These are phyloP conservation scores for Notamacropus eugenii DNA, from an alignment of 2,797 vertebrate genomes.

Conservation along the genomic window DNA sequence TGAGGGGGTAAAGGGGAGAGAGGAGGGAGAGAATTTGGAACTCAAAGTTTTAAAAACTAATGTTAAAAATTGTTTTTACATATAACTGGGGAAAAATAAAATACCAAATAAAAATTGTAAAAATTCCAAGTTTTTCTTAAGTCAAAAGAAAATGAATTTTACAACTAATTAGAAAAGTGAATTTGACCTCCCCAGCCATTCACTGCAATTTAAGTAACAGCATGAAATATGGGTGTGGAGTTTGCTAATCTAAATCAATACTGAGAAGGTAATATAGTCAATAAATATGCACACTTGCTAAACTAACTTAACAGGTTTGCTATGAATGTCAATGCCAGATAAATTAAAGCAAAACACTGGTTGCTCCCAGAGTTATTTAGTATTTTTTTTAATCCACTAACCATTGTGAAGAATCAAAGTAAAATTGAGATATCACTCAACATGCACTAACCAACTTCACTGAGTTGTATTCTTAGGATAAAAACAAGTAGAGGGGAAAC, in stretches of 20 bases:
- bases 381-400: background rate
- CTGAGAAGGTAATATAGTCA: constrained; percentile 29
- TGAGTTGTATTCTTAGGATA: constrained; percentile 14
- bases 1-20: too few relatives aligned
- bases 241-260: constrained; percentile 20
- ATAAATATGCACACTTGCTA: constrained; percentile 57
- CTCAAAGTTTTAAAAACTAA: too few relatives aligned
- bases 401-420: constrained; percentile 27
- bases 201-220: constrained; percentile 49
- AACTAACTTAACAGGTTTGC: constrained; percentile 50
- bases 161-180: constrained; percentile 43
- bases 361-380: background rate
- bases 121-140: constrained; percentile 2
- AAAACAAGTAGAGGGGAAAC: constrained; percentile 33
- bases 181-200: constrained; percentile 25
- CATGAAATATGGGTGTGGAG: constrained; percentile 55
- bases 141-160: constrained; percentile 18
- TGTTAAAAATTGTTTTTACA: too few relatives aligned
- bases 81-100: too few relatives aligned
- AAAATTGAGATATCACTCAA: constrained; percentile 27
- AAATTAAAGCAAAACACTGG: constrained; percentile 1
- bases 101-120: too few relatives aligned
- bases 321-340: background rate
- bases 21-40: too few relatives aligned
- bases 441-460: constrained; percentile 16